These are phyloP conservation scores for Erpobdella octoculata DNA, from an alignment of 2,888 invertebrate species.

Conservation along the genomic window DNA sequence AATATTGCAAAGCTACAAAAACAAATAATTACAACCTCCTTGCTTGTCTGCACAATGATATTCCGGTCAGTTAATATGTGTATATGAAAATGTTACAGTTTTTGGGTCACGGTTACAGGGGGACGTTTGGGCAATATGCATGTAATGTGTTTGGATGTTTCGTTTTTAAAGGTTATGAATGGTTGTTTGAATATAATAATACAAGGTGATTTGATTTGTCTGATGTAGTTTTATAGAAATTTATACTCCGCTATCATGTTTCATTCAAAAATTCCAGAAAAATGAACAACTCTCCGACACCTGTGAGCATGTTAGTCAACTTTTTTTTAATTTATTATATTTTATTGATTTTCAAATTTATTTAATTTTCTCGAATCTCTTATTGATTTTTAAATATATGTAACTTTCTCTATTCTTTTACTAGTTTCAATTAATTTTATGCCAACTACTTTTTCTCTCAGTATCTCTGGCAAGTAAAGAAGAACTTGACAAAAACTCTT, in stretches of 20 bases:
- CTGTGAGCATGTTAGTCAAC: neutral
- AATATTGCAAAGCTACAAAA: neutral
- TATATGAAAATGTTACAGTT: neutral
- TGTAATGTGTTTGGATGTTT: too few species aligned
- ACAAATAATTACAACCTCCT: neutral
- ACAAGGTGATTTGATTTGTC: too few species aligned
- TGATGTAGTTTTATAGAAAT: too few species aligned
- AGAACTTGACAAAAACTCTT: slow-evolving; percentile 7
- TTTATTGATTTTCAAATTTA: neutral
- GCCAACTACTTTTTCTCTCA: neutral
- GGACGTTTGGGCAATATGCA: too few species aligned
- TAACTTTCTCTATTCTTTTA: neutral
- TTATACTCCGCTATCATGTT: neutral
- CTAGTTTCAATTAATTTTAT: too few species aligned
- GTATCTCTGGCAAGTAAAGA: slow-evolving; percentile 10
- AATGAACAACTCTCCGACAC: neutral
- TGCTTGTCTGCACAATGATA: slow-evolving; percentile 11
- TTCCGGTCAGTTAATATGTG: slow-evolving; percentile 7
- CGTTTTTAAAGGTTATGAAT: too few species aligned
- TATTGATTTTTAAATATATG: neutral
- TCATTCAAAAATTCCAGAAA: neutral
- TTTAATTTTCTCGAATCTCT: neutral
- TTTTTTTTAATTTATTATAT: neutral
- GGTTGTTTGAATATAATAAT: too few species aligned
- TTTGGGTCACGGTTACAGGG: too few species aligned